Conservation (phyloP, 1,140 invertebrate species). For the Drosophila bipectinata region DNA sequence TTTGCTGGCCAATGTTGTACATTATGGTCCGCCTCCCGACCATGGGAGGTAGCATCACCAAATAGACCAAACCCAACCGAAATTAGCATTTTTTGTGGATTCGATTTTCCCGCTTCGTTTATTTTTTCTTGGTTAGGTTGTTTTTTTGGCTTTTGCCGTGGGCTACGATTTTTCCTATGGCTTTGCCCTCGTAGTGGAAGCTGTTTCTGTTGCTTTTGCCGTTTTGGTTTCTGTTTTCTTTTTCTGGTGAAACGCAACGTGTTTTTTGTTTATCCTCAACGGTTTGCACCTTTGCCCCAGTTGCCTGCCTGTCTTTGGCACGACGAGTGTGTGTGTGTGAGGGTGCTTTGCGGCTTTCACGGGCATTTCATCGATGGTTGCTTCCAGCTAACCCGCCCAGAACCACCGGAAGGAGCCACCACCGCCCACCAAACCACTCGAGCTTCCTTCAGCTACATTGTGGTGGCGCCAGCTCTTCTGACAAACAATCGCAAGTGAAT, state of each 20-base stretch:
- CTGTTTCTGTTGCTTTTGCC: constrained; percentile 45
- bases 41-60: not conserved
- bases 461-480: constrained; percentile 45
- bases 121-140: constrained; percentile 17
- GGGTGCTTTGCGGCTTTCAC: constrained; percentile 51
- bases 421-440: constrained; percentile 10
- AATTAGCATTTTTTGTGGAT: constrained; percentile 48
- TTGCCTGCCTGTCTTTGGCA: constrained; percentile 23
- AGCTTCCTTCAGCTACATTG: constrained; percentile 17
- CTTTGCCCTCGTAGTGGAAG: constrained; percentile 12
- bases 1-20: constrained; percentile 38
- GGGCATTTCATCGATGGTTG: constrained; percentile 56
- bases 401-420: not conserved
- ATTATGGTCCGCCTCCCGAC: not conserved
- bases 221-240: constrained; percentile 14
- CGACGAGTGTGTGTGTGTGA: not conserved
- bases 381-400: constrained; percentile 17
- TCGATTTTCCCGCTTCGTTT: constrained; percentile 26
- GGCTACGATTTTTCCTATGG: constrained; percentile 9
- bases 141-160: constrained; percentile 17
- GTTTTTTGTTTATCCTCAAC: constrained; percentile 61
- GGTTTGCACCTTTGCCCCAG: constrained; percentile 61
- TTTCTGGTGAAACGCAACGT: constrained; percentile 40
- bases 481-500: constrained; percentile 70
- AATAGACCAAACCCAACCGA: constrained; percentile 1